A percentile compares a stretch with the other conserved stretches of the same genome.
Evolutionary conservation across 2,113 vertebrate genomes (phyloP).

Genomic region (Halichoerus grypus): DNA sequence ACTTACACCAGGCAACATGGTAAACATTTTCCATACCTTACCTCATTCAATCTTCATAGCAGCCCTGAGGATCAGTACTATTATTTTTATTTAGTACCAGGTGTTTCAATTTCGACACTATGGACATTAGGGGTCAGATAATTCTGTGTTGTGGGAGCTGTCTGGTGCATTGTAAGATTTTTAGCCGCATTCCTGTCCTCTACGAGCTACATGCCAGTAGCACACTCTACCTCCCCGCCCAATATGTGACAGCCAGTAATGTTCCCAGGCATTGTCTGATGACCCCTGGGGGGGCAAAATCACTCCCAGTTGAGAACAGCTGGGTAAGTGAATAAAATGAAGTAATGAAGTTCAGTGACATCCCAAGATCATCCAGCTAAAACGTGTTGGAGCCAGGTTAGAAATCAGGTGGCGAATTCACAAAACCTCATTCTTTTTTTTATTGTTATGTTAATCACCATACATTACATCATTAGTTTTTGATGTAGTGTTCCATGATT

Average conservation of each 20-base stretch:
- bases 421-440: background rate
- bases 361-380: background rate
- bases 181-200: background rate
- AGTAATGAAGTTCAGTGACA: background rate
- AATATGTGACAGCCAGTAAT: background rate
- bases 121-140: background rate
- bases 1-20: too few relatives aligned
- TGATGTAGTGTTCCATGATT: too few relatives aligned
- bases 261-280: background rate
- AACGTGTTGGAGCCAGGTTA: background rate
- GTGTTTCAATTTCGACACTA: background rate
- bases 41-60: background rate
- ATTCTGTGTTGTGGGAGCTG: background rate
- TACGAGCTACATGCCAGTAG: background rate
- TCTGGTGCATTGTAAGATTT: background rate
- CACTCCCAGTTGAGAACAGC: background rate
- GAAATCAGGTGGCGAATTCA: background rate
- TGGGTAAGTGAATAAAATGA: background rate
- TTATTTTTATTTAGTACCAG: background rate
- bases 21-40: accelerated
- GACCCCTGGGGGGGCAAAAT: background rate
- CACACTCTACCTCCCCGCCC: accelerated
- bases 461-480: too few relatives aligned
- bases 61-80: too few relatives aligned
- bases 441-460: too few relatives aligned